phyloP scores from a whole-genome alignment of 2,797 vertebrate species.

The Mormyrus proboscirostris region DNA sequence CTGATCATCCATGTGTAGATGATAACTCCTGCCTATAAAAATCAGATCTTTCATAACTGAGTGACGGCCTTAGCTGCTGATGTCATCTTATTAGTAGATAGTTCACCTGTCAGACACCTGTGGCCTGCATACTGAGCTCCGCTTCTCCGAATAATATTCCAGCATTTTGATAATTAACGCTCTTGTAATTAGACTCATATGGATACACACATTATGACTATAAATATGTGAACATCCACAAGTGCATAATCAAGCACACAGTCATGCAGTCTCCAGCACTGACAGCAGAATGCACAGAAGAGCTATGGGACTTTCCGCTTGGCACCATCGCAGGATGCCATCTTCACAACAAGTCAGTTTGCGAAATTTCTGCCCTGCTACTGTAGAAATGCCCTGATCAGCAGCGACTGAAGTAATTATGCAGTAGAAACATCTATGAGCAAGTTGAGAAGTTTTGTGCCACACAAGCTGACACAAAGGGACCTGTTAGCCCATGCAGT shows the following conservation, averaged over 20 bases:
- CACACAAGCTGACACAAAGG: neutral
- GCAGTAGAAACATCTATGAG: neutral
- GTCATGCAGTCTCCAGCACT: neutral
- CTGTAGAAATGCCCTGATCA: neutral
- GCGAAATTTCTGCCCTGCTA: neutral
- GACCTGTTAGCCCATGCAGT: neutral
- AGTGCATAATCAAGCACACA: neutral
- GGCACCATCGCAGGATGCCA: neutral
- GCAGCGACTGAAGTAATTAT: neutral
- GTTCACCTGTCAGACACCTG: neutral
- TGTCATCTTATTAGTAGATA: neutral
- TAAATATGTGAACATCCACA: neutral
- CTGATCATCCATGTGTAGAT: neutral
- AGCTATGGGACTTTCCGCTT: neutral
- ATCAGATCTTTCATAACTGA: neutral
- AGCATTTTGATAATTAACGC: neutral
- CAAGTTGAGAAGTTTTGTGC: neutral
- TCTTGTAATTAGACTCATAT: neutral
- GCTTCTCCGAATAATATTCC: neutral
- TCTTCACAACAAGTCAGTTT: neutral
- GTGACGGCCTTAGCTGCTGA: neutral
- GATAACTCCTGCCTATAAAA: neutral
- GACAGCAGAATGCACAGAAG: neutral
- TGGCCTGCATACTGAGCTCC: neutral
- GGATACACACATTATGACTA: neutral